Percentiles rank a stretch among this genome's conserved stretches.
Conservation (phyloP, 2,888 invertebrate species). For the Ectemnius cavifrons region DNA sequence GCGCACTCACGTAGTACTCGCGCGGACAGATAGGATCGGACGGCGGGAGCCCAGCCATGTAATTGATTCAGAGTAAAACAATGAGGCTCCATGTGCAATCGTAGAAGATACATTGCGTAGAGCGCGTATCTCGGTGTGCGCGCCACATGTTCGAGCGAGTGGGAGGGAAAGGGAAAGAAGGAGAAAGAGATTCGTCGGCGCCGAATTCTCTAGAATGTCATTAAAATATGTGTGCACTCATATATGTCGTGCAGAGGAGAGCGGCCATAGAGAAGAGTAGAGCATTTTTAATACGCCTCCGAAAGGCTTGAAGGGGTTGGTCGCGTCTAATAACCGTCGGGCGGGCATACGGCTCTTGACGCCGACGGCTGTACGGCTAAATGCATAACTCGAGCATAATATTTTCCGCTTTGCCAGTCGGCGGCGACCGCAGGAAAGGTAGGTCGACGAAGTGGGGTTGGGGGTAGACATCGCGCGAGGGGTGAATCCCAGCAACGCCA, state of each 20-base stretch:
- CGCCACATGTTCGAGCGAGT: too few species aligned
- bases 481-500: conserved; percentile 40
- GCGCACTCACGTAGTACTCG: conserved; percentile 27
- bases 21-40: conserved; percentile 71
- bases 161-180: too few species aligned
- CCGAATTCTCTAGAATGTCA: too few species aligned
- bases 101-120: conserved; percentile 45
- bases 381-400: conserved; percentile 8
- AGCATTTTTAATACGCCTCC: conserved; percentile 29
- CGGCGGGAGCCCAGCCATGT: conserved; percentile 70
- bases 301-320: conserved; percentile 20
- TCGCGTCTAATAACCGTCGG: conserved; percentile 3
- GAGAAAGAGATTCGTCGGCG: too few species aligned
- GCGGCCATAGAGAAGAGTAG: too few species aligned
- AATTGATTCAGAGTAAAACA: conserved; percentile 75
- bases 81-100: conserved; percentile 71
- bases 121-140: conserved; percentile 31
- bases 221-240: too few species aligned
- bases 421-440: neutral
- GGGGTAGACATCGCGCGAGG: conserved; percentile 10
- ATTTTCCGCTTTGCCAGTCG: conserved; percentile 12
- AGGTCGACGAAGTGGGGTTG: conserved; percentile 1
- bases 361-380: neutral
- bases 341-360: neutral
- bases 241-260: too few species aligned